phyloP scores from a whole-genome alignment of 37 sponge, comb jelly and placozoan genomes.

The Diacarnus erythraeanus region DNA sequence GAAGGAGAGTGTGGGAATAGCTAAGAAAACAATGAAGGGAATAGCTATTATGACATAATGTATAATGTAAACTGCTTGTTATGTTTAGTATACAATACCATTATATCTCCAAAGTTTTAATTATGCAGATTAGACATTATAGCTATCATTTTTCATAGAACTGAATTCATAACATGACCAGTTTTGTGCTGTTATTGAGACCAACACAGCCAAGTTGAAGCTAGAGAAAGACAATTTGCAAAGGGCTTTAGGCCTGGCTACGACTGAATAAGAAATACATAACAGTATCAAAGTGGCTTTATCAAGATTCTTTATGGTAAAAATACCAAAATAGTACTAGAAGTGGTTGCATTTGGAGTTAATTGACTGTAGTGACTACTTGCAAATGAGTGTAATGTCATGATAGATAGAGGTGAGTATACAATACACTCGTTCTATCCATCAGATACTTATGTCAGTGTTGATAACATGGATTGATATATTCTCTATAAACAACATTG shows the following conservation, averaged over 20 bases:
- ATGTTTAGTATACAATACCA: no score
- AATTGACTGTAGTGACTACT: no score
- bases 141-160: neutral
- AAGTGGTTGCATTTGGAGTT: no score
- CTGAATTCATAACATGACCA: no score
- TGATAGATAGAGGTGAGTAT: no score
- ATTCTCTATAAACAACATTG: no score
- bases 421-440: no score
- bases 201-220: slow-evolving; percentile 57
- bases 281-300: neutral
- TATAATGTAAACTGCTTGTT: neutral
- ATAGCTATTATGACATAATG: neutral
- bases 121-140: neutral
- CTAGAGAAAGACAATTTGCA: slow-evolving; percentile 40
- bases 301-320: neutral
- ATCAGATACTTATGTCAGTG: no score
- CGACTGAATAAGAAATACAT: neutral
- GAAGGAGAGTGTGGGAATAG: slow-evolving; percentile 22
- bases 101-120: no score
- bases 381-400: no score
- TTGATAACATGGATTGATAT: no score
- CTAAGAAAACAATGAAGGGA: slow-evolving; percentile 74
- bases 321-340: no score
- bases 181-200: slow-evolving; percentile 71
- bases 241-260: slow-evolving; percentile 24